Conservation (phyloP, 2,888 invertebrate species). For the Calameuta filiformis region DNA sequence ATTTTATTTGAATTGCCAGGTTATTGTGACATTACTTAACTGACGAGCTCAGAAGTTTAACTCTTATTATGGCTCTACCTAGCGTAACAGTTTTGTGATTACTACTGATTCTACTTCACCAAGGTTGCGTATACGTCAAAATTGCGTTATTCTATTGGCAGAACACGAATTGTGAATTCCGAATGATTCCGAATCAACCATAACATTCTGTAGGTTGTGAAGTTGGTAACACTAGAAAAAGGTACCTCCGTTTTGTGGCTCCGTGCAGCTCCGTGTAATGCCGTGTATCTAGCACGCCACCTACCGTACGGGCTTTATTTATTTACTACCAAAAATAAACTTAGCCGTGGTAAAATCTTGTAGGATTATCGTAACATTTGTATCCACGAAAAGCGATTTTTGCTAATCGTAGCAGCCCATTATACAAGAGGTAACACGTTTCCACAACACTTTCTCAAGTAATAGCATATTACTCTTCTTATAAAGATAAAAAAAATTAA, state of each 20-base stretch:
- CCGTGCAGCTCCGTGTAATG: too few relatives aligned
- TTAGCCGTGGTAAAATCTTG: constrained; percentile 14
- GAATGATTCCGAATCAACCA: neutral
- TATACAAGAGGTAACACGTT: neutral
- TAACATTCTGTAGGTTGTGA: neutral
- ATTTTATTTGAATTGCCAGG: neutral
- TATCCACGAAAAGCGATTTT: neutral
- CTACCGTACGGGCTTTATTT: constrained; percentile 36
- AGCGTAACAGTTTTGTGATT: neutral
- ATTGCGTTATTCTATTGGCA: neutral
- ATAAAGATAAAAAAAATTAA: neutral
- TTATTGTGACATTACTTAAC: neutral
- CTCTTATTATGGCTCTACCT: neutral
- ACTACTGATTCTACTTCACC: neutral
- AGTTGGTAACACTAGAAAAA: constrained; percentile 2
- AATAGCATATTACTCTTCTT: neutral
- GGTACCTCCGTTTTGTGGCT: neutral
- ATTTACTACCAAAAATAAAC: constrained; percentile 35
- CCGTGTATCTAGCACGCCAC: neutral
- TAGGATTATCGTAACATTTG: neutral
- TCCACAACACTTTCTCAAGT: neutral
- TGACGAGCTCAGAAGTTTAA: neutral
- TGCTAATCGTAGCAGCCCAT: neutral
- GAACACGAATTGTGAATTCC: neutral
- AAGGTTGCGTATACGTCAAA: neutral